Evolutionary conservation across 1,140 invertebrate species (phyloP).

Genomic region (Notospermus geniculatus): DNA sequence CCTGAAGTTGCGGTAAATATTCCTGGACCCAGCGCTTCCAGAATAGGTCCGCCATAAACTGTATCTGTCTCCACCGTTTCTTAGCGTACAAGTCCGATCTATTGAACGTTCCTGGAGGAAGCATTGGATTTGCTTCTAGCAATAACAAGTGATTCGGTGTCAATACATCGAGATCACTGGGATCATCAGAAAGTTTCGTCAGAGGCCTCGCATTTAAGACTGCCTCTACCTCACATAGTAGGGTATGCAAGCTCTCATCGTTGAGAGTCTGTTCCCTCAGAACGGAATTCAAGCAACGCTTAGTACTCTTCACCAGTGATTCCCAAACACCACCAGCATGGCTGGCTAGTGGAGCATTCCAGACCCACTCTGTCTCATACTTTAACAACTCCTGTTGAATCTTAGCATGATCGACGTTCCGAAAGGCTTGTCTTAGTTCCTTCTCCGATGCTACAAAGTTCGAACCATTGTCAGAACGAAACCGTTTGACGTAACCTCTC

Average conservation of each 20-base stretch:
- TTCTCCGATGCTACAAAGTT: neutral
- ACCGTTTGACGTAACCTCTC: too few relatives aligned
- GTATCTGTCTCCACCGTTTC: slow-evolving; percentile 9
- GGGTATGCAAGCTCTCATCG: slow-evolving; percentile 22
- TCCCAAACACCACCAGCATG: too few relatives aligned
- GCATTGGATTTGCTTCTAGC: slow-evolving; percentile 7
- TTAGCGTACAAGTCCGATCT: neutral
- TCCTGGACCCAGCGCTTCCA: slow-evolving; percentile 15
- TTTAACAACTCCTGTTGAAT: neutral
- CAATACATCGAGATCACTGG: neutral
- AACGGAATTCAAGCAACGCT: slow-evolving; percentile 15
- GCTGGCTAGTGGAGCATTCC: slow-evolving; percentile 2
- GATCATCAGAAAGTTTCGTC: slow-evolving; percentile 4
- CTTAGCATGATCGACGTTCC: neutral
- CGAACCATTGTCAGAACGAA: slow-evolving; percentile 14
- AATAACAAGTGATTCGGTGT: slow-evolving; percentile 11
- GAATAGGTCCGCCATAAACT: too few relatives aligned
- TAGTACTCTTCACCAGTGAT: slow-evolving; percentile 17
- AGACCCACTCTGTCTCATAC: slow-evolving; percentile 5
- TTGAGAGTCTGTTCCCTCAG: slow-evolving; percentile 22
- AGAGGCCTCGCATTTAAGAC: slow-evolving; percentile 19
- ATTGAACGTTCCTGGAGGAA: slow-evolving; percentile 8
- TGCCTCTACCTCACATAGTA: slow-evolving; percentile 21
- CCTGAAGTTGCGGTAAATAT: slow-evolving; percentile 25
- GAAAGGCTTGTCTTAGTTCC: neutral